Evolutionary conservation across 2,797 vertebrate genomes (phyloP).

Genomic region (Nasua narica): DNA sequence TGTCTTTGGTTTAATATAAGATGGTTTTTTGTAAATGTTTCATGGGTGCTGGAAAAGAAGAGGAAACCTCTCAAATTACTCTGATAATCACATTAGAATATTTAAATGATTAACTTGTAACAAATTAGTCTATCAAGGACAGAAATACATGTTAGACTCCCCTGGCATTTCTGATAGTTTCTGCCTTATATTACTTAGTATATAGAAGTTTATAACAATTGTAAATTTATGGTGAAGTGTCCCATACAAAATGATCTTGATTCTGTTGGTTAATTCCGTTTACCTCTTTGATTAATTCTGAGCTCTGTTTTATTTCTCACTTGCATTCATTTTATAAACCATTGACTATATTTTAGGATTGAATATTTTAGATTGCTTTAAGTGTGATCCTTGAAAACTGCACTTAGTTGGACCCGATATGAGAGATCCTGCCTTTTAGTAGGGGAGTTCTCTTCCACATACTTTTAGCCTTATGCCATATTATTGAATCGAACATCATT

Average conservation of each 20-base stretch:
- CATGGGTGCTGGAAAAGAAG: not conserved
- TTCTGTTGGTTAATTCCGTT: slow-evolving; percentile 32
- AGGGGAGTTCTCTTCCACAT: not conserved
- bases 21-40: slow-evolving; percentile 2
- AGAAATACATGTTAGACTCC: not conserved
- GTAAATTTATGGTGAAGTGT: not conserved
- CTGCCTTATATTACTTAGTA: not conserved
- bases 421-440: not conserved
- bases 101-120: not conserved
- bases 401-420: not conserved
- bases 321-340: not conserved
- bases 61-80: not conserved
- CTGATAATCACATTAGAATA: not conserved
- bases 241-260: not conserved
- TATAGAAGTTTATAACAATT: not conserved
- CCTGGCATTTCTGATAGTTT: not conserved
- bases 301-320: not conserved
- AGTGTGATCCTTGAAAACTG: not conserved
- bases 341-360: slow-evolving; percentile 3
- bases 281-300: not conserved
- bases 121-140: not conserved
- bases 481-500: not conserved
- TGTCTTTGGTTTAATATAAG: not conserved
- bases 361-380: slow-evolving; percentile 1
- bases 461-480: not conserved